Evolutionary conservation across 2,888 invertebrate species (phyloP).

Genomic region (Trichogramma dendrolimi): DNA sequence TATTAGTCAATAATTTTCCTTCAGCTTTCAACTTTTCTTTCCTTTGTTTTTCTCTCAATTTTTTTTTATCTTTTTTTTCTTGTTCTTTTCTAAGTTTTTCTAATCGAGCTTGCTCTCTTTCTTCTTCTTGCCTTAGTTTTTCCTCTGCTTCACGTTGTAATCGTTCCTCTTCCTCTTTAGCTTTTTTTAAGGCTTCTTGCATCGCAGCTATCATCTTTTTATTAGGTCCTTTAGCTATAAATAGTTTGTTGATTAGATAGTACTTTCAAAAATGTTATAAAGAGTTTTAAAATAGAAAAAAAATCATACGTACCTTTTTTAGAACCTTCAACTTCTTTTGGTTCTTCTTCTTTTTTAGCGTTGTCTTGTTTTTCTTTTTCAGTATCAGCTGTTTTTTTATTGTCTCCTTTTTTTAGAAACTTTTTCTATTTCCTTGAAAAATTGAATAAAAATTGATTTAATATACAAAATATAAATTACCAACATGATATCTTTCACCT

Average conservation of each 20-base stretch:
- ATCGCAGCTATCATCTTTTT: conserved; percentile 85
- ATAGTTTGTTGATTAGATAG: conserved; percentile 1
- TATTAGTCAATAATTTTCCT: conserved; percentile 88
- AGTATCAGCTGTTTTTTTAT: conserved; percentile 36
- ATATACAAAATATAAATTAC: not conserved
- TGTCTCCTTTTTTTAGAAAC: conserved; percentile 29
- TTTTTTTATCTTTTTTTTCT: conserved; percentile 81
- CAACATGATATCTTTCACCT: not conserved
- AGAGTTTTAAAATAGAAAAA: conserved; percentile 3
- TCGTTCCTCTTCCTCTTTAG: conserved; percentile 85
- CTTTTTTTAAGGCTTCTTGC: conserved; percentile 83
- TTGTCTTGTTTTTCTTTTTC: conserved; percentile 52
- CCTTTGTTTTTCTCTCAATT: conserved; percentile 87
- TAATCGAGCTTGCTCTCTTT: conserved; percentile 67
- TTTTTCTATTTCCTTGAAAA: conserved; percentile 27
- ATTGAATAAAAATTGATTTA: conserved; percentile 8
- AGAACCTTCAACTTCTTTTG: conserved; percentile 44
- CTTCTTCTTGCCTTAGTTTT: conserved; percentile 67
- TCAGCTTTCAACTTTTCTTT: conserved; percentile 93
- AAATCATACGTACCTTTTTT: conserved; percentile 36
- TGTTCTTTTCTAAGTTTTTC: conserved; percentile 78
- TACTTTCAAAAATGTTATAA: conserved; percentile 4
- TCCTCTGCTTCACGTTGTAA: conserved; percentile 74
- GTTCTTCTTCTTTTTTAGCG: conserved; percentile 54
- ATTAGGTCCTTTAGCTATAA: conserved; percentile 64